Conservation (phyloP, 2,888 invertebrate genomes). For the Hypolimnas misippus region DNA sequence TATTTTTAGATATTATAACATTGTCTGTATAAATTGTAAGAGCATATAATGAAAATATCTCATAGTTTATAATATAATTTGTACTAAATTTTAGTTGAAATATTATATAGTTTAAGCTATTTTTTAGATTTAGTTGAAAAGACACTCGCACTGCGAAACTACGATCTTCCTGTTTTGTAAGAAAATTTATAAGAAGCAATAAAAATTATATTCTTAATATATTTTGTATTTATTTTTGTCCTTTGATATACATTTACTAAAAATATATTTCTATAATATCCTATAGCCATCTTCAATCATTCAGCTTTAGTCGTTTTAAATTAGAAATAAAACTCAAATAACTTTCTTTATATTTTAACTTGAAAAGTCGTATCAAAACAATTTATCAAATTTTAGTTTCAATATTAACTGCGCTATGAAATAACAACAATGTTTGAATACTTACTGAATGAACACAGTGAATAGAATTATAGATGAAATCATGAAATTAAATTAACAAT, state of each 20-base stretch:
- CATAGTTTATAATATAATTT: conserved; percentile 69
- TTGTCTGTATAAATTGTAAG: conserved; percentile 79
- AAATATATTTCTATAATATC: too few relatives aligned
- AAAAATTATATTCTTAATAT: conserved; percentile 75
- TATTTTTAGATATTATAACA: conserved; percentile 51
- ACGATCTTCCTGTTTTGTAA: conserved; percentile 77
- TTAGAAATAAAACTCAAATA: too few relatives aligned
- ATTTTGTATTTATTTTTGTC: conserved; percentile 46
- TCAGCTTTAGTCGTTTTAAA: too few relatives aligned
- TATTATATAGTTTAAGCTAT: conserved; percentile 67
- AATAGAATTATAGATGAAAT: not conserved
- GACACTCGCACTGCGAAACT: conserved; percentile 76
- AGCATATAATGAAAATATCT: conserved; percentile 71
- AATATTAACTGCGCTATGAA: too few relatives aligned
- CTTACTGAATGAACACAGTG: too few relatives aligned
- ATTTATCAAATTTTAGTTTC: too few relatives aligned
- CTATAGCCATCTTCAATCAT: too few relatives aligned
- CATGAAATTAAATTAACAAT: too few relatives aligned
- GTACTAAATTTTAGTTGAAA: conserved; percentile 71
- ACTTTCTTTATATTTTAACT: too few relatives aligned
- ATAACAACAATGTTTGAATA: too few relatives aligned
- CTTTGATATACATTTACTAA: too few relatives aligned
- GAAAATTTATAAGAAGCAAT: conserved; percentile 81
- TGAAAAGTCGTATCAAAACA: too few relatives aligned
- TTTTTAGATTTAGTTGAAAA: conserved; percentile 57